These are phyloP conservation scores for Brachirus orientalis DNA, from an alignment of 2,113 vertebrate species.

Conservation along the genomic window DNA sequence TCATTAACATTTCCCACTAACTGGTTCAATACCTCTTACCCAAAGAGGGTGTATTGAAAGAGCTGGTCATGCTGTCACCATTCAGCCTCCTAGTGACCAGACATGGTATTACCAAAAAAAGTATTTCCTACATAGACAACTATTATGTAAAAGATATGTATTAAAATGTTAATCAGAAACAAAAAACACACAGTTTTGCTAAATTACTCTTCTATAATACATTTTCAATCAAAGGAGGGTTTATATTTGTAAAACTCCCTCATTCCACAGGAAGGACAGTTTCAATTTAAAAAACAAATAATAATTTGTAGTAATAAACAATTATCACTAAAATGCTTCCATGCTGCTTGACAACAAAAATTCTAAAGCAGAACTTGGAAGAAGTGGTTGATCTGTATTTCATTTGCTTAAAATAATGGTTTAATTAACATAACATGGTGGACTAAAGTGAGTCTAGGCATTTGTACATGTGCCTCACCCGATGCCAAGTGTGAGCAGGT, in stretches of 20 bases:
- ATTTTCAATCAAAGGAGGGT: too few relatives aligned
- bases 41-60: too few relatives aligned
- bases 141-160: neutral
- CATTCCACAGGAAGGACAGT: neutral
- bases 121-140: neutral
- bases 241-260: too few relatives aligned
- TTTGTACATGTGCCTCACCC: constrained; percentile 54
- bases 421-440: neutral
- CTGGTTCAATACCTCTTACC: too few relatives aligned
- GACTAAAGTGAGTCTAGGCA: neutral
- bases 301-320: neutral
- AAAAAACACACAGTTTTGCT: neutral
- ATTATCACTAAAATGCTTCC: neutral
- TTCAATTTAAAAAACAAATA: neutral
- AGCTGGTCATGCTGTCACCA: too few relatives aligned
- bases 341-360: neutral
- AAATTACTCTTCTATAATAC: too few relatives aligned
- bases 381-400: too few relatives aligned
- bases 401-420: neutral
- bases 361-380: too few relatives aligned
- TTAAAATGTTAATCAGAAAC: too few relatives aligned
- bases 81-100: too few relatives aligned
- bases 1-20: too few relatives aligned
- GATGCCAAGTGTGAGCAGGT: constrained; percentile 75
- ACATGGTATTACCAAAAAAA: neutral